Evolutionary conservation across 2,113 vertebrate species (phyloP).

Genomic region (Bufo bufo): DNA sequence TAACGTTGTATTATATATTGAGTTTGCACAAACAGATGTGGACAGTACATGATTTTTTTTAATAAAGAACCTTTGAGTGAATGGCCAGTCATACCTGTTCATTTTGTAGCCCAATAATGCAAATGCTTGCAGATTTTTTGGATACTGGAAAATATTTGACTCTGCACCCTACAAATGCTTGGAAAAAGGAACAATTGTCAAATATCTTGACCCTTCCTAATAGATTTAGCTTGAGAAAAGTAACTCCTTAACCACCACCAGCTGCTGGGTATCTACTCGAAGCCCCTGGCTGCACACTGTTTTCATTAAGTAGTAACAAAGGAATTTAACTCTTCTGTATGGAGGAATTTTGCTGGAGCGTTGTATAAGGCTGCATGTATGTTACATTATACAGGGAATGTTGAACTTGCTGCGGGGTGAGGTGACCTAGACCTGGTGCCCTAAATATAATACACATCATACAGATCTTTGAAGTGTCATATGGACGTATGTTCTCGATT

Average conservation of each 20-base stretch:
- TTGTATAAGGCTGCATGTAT: not conserved
- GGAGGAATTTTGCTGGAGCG: constrained; percentile 37
- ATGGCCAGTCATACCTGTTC: not conserved
- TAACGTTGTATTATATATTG: not conserved
- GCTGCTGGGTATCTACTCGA: constrained; percentile 62
- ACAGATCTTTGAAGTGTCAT: constrained; percentile 23
- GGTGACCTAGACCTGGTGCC: constrained; percentile 10
- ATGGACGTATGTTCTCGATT: not conserved
- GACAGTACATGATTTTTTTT: not conserved
- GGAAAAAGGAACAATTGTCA: constrained; percentile 51
- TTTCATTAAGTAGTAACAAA: constrained; percentile 62
- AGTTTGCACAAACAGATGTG: not conserved
- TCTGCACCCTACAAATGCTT: constrained; percentile 36
- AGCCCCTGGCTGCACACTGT: constrained; percentile 61
- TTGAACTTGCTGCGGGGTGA: constrained; percentile 18
- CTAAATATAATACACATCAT: constrained; percentile 34
- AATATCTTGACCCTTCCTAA: constrained; percentile 60
- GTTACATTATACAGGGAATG: constrained; percentile 11
- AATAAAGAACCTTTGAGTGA: not conserved
- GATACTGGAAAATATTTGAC: constrained; percentile 37
- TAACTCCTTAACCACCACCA: constrained; percentile 61
- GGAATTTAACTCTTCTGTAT: constrained; percentile 60
- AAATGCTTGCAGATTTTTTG: constrained; percentile 7
- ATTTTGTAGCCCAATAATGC: constrained; percentile 15
- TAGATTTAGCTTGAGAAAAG: constrained; percentile 61